Evolutionary conservation across 2,113 vertebrate genomes (phyloP).

Genomic region (Pungitius pungitius): DNA sequence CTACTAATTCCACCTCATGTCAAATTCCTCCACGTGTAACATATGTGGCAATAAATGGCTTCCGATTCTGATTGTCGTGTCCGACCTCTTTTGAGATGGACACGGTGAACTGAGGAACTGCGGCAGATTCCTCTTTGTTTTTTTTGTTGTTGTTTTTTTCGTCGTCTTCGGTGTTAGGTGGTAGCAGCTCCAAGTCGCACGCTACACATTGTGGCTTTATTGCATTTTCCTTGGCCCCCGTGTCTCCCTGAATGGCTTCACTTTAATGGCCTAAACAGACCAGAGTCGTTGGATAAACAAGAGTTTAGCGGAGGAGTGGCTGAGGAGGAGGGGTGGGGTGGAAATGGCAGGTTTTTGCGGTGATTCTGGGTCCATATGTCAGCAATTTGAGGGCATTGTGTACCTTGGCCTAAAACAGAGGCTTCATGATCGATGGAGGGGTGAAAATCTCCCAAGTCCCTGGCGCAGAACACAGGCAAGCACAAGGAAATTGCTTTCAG

Average conservation of each 20-base stretch:
- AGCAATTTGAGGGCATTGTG: slow-evolving; percentile 99
- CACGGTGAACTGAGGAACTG: background rate
- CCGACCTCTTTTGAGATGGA: background rate
- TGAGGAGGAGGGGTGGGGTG: slow-evolving; percentile 72
- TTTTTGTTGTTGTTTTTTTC: slow-evolving; percentile 21
- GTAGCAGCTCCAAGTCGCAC: slow-evolving; percentile 8
- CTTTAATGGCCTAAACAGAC: slow-evolving; percentile 73
- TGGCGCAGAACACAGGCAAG: slow-evolving; percentile 84
- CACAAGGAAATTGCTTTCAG: slow-evolving; percentile 96
- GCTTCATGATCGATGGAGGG: slow-evolving; percentile 97
- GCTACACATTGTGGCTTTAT: slow-evolving; percentile 42
- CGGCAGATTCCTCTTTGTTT: slow-evolving; percentile 11
- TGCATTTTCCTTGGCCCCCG: slow-evolving; percentile 41
- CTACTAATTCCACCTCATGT: slow-evolving; percentile 33
- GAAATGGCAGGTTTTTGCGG: slow-evolving; percentile 84
- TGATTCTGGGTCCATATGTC: slow-evolving; percentile 91
- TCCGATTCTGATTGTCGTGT: background rate
- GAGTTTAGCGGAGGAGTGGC: slow-evolving; percentile 83
- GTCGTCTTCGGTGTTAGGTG: slow-evolving; percentile 15
- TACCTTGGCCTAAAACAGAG: slow-evolving; percentile 93
- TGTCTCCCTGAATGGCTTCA: slow-evolving; percentile 39
- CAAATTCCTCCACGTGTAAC: background rate
- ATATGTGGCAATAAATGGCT: no score
- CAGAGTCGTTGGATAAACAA: slow-evolving; percentile 90
- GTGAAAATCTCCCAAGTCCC: slow-evolving; percentile 89